Base-by-base conservation (phyloP, 2,113 vertebrate species). In the Sorex araneus region DNA sequence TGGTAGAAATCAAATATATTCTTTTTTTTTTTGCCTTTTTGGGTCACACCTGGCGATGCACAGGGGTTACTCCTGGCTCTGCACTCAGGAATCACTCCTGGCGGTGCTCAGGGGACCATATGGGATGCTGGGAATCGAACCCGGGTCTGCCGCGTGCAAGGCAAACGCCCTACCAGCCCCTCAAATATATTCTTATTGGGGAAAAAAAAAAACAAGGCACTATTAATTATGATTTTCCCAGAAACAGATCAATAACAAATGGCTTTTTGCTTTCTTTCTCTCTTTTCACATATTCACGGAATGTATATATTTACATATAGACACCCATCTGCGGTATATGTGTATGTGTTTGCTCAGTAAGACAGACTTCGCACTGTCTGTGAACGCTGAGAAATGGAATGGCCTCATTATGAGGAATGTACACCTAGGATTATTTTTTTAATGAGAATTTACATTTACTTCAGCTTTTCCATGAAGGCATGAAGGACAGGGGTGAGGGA, bases 331-430 rank as follows among this genome's bases (percentile, higher is more conserved):
- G 30, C n/a, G 74, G 69, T 11, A 54, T 43, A 32, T 19, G 50
- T n/a, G 4, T 32, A 28, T 19, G 60, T 18, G 4, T 25, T 23
- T 43, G 80, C 30, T 40, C 40, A 16, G 34, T 54, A 54, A 54
- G 54, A 54, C 54, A 54, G 54, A 18, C 30, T 89, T 94, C 91
- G 13, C 11, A 57, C 21, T 90, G 27, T 69, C 12, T 74, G 75
- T 3, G 87, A 63, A 36, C 45, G 93, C 28, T 75, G 83, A 79
- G 43, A 92, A 75, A 60, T 79, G 12, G 36, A 92, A 77, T 92
- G 47, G 45, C 71, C 73, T n/a, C 18, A 57, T 90, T 69, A 69
- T 91, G 36, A 64, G 45, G 18, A 67, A n/a, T 81, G 77, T 40
- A 66, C 11, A 79, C 18, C 67, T 82, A 67, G 43, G 7, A 60